A percentile compares a stretch with the other conserved stretches of the same genome.
Evolutionary conservation across 2,797 vertebrate species (phyloP).

Genomic region (Pangasius sanitwongsei): DNA sequence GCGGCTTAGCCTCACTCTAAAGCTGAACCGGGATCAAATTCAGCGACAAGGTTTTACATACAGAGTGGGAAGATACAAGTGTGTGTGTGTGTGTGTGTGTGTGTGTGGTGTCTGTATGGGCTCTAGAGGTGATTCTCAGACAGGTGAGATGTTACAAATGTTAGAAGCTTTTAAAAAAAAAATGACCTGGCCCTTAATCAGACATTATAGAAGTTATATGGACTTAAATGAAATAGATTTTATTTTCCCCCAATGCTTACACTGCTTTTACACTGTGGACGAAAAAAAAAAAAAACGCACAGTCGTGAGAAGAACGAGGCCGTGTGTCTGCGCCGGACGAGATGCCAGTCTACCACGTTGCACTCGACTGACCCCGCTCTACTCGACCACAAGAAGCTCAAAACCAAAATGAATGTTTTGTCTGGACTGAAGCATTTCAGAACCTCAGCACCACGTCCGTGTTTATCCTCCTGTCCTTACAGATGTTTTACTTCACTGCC

Average conservation of each 20-base stretch:
- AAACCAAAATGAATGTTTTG: slow-evolving; percentile 63
- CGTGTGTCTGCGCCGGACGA: neutral
- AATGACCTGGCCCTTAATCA: neutral
- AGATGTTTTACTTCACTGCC: slow-evolving; percentile 38
- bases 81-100: neutral
- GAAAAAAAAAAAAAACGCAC: neutral
- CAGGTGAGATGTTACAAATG: neutral
- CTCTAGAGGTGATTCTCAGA: slow-evolving; percentile 38
- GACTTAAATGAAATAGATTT: neutral
- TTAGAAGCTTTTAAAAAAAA: neutral
- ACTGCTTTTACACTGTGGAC: neutral
- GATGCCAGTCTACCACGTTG: slow-evolving; percentile 33
- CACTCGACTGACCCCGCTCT: slow-evolving; percentile 57
- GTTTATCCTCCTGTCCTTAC: slow-evolving; percentile 16
- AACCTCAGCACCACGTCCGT: neutral
- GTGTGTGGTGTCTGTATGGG: neutral
- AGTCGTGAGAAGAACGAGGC: neutral
- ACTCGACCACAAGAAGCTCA: slow-evolving; percentile 61
- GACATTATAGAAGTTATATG: neutral
- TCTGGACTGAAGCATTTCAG: slow-evolving; percentile 48
- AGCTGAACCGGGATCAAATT: slow-evolving; percentile 1
- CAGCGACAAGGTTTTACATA: neutral
- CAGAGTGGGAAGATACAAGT: neutral
- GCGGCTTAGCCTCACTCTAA: neutral
- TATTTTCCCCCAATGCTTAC: neutral